Base-by-base conservation (phyloP, 2,888 invertebrate genomes). In the Folsomia manolachei region DNA sequence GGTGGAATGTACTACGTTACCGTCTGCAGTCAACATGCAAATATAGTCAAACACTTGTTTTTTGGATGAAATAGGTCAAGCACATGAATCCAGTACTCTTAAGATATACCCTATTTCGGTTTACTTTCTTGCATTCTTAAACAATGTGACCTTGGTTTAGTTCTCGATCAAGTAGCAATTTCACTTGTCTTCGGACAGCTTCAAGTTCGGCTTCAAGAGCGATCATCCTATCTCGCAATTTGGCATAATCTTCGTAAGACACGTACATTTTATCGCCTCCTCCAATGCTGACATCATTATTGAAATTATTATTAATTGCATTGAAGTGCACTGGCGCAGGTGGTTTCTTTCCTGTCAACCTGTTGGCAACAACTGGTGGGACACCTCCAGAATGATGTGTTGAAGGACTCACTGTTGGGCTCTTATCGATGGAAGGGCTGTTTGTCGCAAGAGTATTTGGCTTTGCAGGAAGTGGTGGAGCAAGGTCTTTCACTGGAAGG, bases 391-490 rank as follows among this genome's bases (percentile, higher is more conserved):
- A 69, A 19, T 1, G 60, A 27, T 52, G 70, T 21, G 18, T 23
- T 7, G 64, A 64, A 4, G 65, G 65, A 63, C 71, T 73, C 1
- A 73, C 70, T 1, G 75, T 63, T 1, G 64, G 60, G 24, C 68
- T 56, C 27, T 63, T 73, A 24, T 27, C 52, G 19, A 61, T 27
- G 51, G 71, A 64, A 25, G 61, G 62, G 26, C 27, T 53, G 14
- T 25, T 27, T 1, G 27, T 69, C 9, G 7, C 51, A 1, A 69
- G 60, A 18, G 71, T 70, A 25, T 69, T 69, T 4, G 80, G 80
- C 73, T 80, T 80, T 23, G 80, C 80, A 26, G 80, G 80, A 27
- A 80, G 69, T n/a, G 80, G 79, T 7, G 80, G 80, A 0, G 80
- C 78, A n/a, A n/a, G n/a, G n/a, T n/a, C n/a, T 69, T 72, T 77